A percentile compares a stretch with the other conserved stretches of the same genome.
Conservation (phyloP, 1,140 invertebrate species). For the Drosophila biarmipes region DNA sequence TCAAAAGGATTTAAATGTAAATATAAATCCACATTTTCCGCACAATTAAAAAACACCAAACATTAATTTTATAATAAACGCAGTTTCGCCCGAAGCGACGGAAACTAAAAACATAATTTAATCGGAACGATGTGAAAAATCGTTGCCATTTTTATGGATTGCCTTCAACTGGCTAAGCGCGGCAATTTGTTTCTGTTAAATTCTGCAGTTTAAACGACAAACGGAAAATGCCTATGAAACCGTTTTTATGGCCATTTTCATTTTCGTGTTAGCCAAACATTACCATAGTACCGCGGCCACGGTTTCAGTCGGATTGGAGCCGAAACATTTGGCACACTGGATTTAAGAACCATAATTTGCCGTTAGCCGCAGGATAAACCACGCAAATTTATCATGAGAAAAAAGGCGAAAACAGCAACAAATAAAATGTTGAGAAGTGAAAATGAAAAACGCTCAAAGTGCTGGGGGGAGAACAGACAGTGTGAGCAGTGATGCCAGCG, state of each 20-base stretch:
- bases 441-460: slow-evolving; percentile 65
- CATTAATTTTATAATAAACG: neutral
- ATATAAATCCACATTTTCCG: too few species aligned
- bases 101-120: slow-evolving; percentile 2
- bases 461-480: slow-evolving; percentile 17
- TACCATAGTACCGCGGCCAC: slow-evolving; percentile 46
- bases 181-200: slow-evolving; percentile 73
- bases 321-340: slow-evolving; percentile 55
- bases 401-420: slow-evolving; percentile 53
- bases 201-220: slow-evolving; percentile 25
- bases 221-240: slow-evolving; percentile 51
- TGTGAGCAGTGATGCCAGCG: slow-evolving; percentile 29
- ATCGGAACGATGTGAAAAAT: slow-evolving; percentile 3
- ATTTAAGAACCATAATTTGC: slow-evolving; percentile 81
- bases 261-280: slow-evolving; percentile 78
- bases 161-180: slow-evolving; percentile 13
- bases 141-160: slow-evolving; percentile 1
- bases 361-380: slow-evolving; percentile 73
- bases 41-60: neutral
- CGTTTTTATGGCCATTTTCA: slow-evolving; percentile 70
- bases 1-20: too few species aligned
- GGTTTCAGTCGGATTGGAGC: slow-evolving; percentile 14
- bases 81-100: neutral
- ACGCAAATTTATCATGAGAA: slow-evolving; percentile 80
- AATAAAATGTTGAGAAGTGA: slow-evolving; percentile 69